Conservation (phyloP, 2,888 invertebrate species). For the Ditylenchus weischeri region DNA sequence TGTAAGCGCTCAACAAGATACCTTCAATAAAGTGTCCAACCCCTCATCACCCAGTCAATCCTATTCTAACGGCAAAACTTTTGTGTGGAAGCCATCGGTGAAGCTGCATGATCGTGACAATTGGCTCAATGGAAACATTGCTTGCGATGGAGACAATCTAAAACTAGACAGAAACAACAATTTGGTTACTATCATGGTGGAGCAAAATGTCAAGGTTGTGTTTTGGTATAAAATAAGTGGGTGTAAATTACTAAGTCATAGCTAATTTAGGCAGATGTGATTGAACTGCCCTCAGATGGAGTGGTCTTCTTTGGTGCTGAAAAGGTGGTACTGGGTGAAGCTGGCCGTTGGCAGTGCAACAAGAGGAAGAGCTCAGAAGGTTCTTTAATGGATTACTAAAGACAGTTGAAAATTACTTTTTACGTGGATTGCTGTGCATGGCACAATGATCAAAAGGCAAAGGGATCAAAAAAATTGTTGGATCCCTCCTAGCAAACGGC, state of each 20-base stretch:
- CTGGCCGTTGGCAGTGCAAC: conserved; percentile 6
- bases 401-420: too few species aligned
- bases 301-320: conserved; percentile 1
- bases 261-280: conserved; percentile 5
- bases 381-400: neutral
- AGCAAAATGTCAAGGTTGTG: neutral
- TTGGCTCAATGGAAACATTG: conserved; percentile 5
- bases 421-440: too few species aligned
- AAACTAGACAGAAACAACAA: neutral
- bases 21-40: neutral
- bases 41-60: neutral
- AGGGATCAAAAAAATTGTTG: too few species aligned
- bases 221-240: neutral
- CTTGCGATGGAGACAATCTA: neutral
- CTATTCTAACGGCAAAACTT: neutral
- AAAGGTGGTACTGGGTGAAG: neutral
- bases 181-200: neutral
- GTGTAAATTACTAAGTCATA: neutral
- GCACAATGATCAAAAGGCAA: too few species aligned
- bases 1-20: neutral
- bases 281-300: conserved; percentile 3
- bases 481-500: too few species aligned
- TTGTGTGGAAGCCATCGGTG: neutral
- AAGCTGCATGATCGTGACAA: neutral
- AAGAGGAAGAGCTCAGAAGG: conserved; percentile 7